phyloP scores from a whole-genome alignment of 2,113 vertebrate species.

The Morone saxatilis region DNA sequence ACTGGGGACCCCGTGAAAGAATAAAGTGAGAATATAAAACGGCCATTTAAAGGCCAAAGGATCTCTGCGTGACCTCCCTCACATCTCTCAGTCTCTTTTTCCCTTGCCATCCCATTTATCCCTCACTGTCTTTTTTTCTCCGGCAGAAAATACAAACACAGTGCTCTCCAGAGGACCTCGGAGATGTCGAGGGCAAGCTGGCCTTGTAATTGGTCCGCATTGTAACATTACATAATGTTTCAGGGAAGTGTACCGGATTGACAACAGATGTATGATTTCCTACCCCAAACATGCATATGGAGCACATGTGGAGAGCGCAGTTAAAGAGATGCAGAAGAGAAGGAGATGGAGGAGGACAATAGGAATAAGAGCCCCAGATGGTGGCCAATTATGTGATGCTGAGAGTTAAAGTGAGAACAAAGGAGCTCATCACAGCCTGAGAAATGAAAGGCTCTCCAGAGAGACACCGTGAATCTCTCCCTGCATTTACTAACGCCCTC shows the following conservation, averaged over 20 bases:
- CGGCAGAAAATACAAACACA: slow-evolving; percentile 24
- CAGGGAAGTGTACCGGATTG: slow-evolving; percentile 53
- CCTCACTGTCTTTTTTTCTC: not conserved
- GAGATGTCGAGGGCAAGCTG: slow-evolving; percentile 10
- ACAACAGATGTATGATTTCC: slow-evolving; percentile 75
- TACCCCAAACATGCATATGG: slow-evolving; percentile 54
- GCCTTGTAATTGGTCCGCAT: slow-evolving; percentile 60
- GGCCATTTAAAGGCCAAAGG: slow-evolving; percentile 32
- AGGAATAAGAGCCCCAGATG: slow-evolving; percentile 73
- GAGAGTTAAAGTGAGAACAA: slow-evolving; percentile 76
- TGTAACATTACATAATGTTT: slow-evolving; percentile 74
- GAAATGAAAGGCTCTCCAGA: slow-evolving; percentile 72
- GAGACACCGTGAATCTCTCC: slow-evolving; percentile 59
- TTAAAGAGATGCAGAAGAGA: slow-evolving; percentile 14
- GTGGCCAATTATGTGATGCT: slow-evolving; percentile 75
- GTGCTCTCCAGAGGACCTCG: not conserved
- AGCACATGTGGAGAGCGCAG: slow-evolving; percentile 49
- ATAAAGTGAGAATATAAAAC: slow-evolving; percentile 26
- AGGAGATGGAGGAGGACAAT: slow-evolving; percentile 35
- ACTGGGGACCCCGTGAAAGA: slow-evolving; percentile 11
- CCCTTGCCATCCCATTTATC: not conserved
- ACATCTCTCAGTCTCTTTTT: not conserved
- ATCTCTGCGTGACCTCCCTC: slow-evolving; percentile 2
- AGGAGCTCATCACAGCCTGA: slow-evolving; percentile 68
- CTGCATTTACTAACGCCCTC: slow-evolving; percentile 40